phyloP scores from a whole-genome alignment of 1,140 invertebrate genomes.

The Akabosia matsudoensis region DNA sequence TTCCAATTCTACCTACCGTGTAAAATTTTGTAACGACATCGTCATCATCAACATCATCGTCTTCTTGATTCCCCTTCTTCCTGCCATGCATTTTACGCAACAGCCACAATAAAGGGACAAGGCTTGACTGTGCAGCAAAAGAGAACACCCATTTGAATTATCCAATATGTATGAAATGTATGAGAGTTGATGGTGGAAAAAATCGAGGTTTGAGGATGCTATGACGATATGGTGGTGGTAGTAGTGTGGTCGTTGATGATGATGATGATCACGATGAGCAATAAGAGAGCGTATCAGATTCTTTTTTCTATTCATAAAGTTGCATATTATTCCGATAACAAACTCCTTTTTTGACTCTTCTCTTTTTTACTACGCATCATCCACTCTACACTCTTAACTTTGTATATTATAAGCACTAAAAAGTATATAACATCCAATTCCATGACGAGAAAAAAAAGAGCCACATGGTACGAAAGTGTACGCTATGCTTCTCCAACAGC shows the following conservation, averaged over 20 bases:
- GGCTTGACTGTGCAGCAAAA: neutral
- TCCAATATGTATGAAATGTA: neutral
- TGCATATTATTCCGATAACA: slow-evolving; percentile 13
- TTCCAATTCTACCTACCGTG: neutral
- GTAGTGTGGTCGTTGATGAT: neutral
- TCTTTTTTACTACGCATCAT: neutral
- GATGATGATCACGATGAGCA: neutral
- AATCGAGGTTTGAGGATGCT: neutral
- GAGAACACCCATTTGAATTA: slow-evolving; percentile 17
- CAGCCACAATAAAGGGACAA: neutral
- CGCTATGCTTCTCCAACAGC: neutral
- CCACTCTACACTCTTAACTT: neutral
- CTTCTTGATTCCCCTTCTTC: neutral
- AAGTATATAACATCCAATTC: too few species aligned
- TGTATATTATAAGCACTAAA: too few species aligned
- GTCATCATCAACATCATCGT: neutral
- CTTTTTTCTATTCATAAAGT: slow-evolving; percentile 1
- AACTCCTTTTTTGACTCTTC: neutral
- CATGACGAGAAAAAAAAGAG: too few species aligned
- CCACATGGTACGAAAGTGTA: neutral
- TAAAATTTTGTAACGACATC: neutral
- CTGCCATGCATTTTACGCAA: neutral
- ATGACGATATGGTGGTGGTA: neutral
- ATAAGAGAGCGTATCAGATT: slow-evolving; percentile 1
- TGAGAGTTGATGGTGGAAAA: neutral